A percentile compares a stretch with the other conserved stretches of the same genome.
Conservation (phyloP, 2,888 invertebrate species). For the Buathra laborator region DNA sequence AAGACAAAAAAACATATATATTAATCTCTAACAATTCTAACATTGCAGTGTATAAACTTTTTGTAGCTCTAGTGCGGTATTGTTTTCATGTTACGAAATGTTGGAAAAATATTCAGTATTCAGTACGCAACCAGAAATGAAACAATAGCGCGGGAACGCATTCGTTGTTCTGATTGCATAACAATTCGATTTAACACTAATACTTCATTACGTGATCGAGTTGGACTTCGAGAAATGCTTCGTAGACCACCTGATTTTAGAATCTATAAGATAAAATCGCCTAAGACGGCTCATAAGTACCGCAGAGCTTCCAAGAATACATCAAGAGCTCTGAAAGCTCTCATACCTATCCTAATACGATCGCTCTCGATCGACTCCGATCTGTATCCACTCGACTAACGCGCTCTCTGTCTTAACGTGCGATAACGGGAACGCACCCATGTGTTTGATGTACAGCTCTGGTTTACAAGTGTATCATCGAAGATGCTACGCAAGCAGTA, state of each 20-base stretch:
- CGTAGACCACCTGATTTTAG: not conserved
- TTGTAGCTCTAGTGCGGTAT: too few relatives aligned
- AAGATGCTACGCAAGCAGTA: conserved; percentile 30
- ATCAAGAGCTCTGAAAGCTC: conserved; percentile 24
- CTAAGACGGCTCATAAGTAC: conserved; percentile 30
- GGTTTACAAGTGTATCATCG: conserved; percentile 13
- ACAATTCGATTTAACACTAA: too few relatives aligned
- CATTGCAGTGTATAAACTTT: too few relatives aligned
- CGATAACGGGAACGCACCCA: conserved; percentile 32
- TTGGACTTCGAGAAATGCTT: not conserved
- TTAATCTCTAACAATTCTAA: too few relatives aligned
- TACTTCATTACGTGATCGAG: not conserved
- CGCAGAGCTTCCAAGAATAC: conserved; percentile 35
- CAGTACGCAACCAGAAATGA: too few relatives aligned
- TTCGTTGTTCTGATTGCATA: too few relatives aligned
- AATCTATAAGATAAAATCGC: conserved; percentile 16
- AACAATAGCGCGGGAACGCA: too few relatives aligned
- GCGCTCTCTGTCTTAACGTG: conserved; percentile 50
- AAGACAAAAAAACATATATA: too few relatives aligned
- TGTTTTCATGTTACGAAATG: too few relatives aligned
- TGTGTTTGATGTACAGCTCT: conserved; percentile 5
- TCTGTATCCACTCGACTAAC: conserved; percentile 54
- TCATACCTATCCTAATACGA: not conserved
- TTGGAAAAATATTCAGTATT: too few relatives aligned
- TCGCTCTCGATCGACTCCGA: conserved; percentile 25